A percentile compares a stretch with the other conserved stretches of the same genome.
These are phyloP conservation scores for Bombus confusus DNA, from an alignment of 1,140 invertebrate genomes.

Conservation along the genomic window DNA sequence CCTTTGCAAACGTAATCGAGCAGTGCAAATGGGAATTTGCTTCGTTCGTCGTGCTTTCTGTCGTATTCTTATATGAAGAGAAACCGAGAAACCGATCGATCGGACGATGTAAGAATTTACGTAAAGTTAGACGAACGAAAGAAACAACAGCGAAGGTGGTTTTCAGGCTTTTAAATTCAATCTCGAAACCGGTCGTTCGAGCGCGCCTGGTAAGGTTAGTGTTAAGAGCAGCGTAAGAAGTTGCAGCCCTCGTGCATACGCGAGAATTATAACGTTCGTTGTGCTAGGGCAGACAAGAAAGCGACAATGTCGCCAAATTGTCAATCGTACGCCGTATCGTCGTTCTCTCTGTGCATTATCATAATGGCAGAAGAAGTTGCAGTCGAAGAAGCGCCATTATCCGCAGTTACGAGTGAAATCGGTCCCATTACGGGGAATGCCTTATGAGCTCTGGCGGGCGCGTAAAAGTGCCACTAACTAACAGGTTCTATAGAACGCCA, in stretches of 20 bases:
- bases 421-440: constrained; percentile 1
- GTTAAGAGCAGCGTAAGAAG: background rate
- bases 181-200: too few relatives aligned
- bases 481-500: constrained; percentile 8
- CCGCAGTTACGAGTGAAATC: constrained; percentile 12
- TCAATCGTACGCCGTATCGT: background rate
- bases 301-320: background rate
- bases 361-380: background rate
- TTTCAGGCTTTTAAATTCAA: too few relatives aligned
- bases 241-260: background rate
- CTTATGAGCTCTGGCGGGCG: background rate
- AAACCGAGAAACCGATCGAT: too few relatives aligned
- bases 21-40: too few relatives aligned
- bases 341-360: background rate
- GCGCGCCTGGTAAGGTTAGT: too few relatives aligned
- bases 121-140: too few relatives aligned
- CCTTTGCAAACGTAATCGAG: too few relatives aligned
- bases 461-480: constrained; percentile 11
- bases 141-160: too few relatives aligned
- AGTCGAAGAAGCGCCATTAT: constrained; percentile 3
- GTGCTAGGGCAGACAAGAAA: background rate
- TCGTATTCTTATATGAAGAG: too few relatives aligned
- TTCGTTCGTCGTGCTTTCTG: too few relatives aligned
- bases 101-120: too few relatives aligned
- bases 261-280: background rate